Evolutionary conservation across 2,113 vertebrate species (phyloP).

Genomic region (Sigmodon hispidus): DNA sequence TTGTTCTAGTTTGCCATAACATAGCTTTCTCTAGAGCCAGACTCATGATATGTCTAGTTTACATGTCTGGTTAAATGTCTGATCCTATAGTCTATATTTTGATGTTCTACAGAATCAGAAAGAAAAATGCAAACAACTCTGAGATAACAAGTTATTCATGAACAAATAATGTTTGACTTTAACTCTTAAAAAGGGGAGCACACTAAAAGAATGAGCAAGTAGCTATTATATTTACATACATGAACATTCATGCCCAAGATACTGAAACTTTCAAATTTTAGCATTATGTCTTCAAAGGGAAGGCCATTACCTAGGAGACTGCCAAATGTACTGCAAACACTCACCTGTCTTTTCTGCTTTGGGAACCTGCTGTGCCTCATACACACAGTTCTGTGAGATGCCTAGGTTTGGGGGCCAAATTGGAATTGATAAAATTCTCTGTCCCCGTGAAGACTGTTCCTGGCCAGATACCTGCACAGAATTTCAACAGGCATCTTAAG

Average conservation of each 20-base stretch:
- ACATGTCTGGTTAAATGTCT: constrained; percentile 6
- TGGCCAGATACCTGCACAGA: constrained; percentile 95
- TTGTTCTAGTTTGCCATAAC: background rate
- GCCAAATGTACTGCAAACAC: constrained; percentile 50
- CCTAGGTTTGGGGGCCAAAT: constrained; percentile 95
- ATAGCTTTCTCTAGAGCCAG: background rate
- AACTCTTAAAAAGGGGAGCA: constrained; percentile 37
- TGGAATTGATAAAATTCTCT: constrained; percentile 91
- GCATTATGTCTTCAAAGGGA: constrained; percentile 18
- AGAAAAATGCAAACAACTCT: constrained; percentile 17
- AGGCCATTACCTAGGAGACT: constrained; percentile 54
- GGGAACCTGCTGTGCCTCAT: constrained; percentile 85
- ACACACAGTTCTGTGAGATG: constrained; percentile 93
- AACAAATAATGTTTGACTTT: constrained; percentile 7
- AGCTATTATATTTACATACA: background rate
- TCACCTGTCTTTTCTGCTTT: constrained; percentile 86
- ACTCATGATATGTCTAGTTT: background rate
- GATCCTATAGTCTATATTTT: background rate
- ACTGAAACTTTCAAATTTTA: background rate
- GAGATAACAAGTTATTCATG: constrained; percentile 61
- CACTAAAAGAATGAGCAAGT: background rate
- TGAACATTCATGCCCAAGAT: constrained; percentile 17
- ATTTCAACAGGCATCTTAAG: constrained; percentile 78
- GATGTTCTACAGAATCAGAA: constrained; percentile 26
- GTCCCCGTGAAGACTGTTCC: constrained; percentile 89